Percentiles rank a stretch among this genome's conserved stretches.
These are phyloP conservation scores for Hypanus sabinus DNA, from an alignment of 2,113 vertebrate species.

Conservation along the genomic window DNA sequence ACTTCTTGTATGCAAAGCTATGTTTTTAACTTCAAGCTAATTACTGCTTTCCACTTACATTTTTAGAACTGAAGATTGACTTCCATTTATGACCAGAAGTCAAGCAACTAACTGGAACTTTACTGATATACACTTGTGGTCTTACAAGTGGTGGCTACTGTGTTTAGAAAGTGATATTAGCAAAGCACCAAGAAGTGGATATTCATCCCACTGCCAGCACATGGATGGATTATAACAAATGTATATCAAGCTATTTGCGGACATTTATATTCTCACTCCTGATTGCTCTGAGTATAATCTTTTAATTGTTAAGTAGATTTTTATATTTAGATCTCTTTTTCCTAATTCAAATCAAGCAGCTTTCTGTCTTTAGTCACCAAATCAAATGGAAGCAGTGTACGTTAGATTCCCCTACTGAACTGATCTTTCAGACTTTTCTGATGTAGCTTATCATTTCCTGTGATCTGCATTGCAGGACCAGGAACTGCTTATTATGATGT, in stretches of 20 bases:
- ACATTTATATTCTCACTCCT: not conserved
- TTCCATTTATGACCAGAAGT: too few species aligned
- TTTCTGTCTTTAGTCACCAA: not conserved
- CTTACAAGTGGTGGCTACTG: too few species aligned
- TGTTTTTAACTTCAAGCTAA: too few species aligned
- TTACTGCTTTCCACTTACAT: too few species aligned
- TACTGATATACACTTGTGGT: too few species aligned
- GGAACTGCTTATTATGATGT: too few species aligned
- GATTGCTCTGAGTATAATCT: not conserved
- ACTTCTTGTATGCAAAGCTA: too few species aligned
- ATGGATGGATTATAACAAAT: not conserved
- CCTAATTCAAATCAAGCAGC: not conserved
- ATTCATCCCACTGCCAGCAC: not conserved
- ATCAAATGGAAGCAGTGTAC: not conserved
- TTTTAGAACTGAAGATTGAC: too few species aligned
- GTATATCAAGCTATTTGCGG: not conserved
- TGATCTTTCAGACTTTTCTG: not conserved
- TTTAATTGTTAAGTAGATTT: not conserved
- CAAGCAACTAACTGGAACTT: too few species aligned
- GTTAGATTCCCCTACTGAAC: not conserved
- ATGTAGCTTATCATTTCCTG: not conserved
- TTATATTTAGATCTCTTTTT: not conserved
- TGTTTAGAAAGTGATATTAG: too few species aligned
- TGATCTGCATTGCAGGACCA: too few species aligned
- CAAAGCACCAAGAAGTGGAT: too few species aligned